Evolutionary conservation across 2,888 invertebrate genomes (phyloP), one percentile per base, ranked within the genome.

Genomic region (Malthinus seriepunctatus): DNA sequence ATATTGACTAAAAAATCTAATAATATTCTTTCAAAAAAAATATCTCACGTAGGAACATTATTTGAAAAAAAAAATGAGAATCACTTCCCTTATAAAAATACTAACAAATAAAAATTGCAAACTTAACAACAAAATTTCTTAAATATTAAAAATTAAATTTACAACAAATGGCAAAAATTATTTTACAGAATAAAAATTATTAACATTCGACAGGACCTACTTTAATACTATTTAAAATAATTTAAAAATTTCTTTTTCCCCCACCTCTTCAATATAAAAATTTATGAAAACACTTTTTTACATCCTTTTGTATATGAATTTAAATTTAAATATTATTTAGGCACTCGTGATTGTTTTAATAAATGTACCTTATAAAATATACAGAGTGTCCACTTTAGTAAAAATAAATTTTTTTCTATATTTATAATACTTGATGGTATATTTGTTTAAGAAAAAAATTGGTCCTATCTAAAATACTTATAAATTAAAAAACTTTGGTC

Each of bases 401-500:
- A 39, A 39, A 1, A n/a, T n/a, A 39, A 39, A 8, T 1, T 9
- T 39, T 15, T 39, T 12, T 42, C 39, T 15, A 39, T 8, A 12
- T 37, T 14, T 12, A 23, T 15, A 42, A 42, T 42, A 42, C 39
- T 39, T 42, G 39, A 23, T 42, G 39, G 39, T 42, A 38, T 14
- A 9, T 11, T 46, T 32, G 32, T 46, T 46, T 46, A 46, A 32
- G 11, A 32, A 46, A 11, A 47, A 47, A 47, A 34, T 32, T 33
- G 37, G 47, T 34, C 50, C 32, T 12, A 39, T 39, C 23, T 38
- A 46, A 34, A 52, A 31, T 44, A 37, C 52, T 45, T 45, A 45
- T 23, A 31, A 45, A 45, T 23, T 11, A 51, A 39, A 11, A 38
- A 59, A 54, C 59, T 60, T 60, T 60, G 60, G 60, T 60, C 60